Percentiles rank a stretch among this genome's conserved stretches.
These are phyloP conservation scores for Synanthedon tipuliformis DNA, from an alignment of 2,888 invertebrate species.

Conservation along the genomic window DNA sequence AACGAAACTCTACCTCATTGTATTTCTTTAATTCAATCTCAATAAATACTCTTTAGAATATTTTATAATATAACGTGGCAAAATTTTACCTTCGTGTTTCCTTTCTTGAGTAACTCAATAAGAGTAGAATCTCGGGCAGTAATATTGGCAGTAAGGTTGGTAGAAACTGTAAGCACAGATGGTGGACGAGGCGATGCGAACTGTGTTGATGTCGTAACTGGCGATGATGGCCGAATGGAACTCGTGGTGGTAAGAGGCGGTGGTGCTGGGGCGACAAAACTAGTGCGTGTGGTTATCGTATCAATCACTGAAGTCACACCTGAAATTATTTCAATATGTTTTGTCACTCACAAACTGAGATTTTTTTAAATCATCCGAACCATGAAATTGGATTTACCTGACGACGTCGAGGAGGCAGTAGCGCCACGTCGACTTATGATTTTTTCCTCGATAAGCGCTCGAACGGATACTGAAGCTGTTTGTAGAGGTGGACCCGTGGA, in stretches of 20 bases:
- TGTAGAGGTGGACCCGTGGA: conserved; percentile 85
- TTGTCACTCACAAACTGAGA: neutral
- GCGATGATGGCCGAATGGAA: conserved; percentile 47
- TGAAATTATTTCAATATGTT: neutral
- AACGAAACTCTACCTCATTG: no score
- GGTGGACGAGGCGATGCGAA: conserved; percentile 59
- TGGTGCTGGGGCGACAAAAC: conserved; percentile 55
- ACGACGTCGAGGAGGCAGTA: conserved; percentile 30
- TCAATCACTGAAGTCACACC: conserved; percentile 35
- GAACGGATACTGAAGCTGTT: conserved; percentile 91
- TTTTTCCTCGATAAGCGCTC: conserved; percentile 92
- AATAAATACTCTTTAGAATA: no score
- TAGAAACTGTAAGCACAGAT: conserved; percentile 43
- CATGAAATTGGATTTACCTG: conserved; percentile 19
- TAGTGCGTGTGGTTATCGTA: conserved; percentile 31
- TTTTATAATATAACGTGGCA: neutral
- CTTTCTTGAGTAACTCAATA: conserved; percentile 81
- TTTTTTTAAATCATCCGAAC: no score
- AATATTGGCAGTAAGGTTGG: conserved; percentile 30
- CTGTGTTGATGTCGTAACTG: conserved; percentile 57
- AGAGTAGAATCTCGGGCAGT: conserved; percentile 76
- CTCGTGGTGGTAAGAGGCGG: conserved; percentile 51
- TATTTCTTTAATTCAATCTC: no score
- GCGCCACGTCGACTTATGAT: conserved; percentile 88
- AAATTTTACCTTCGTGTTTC: conserved; percentile 63